A percentile compares a stretch with the other conserved stretches of the same genome.
Conservation (phyloP, 2,888 invertebrate species). For the Ditylenchus weischeri region DNA sequence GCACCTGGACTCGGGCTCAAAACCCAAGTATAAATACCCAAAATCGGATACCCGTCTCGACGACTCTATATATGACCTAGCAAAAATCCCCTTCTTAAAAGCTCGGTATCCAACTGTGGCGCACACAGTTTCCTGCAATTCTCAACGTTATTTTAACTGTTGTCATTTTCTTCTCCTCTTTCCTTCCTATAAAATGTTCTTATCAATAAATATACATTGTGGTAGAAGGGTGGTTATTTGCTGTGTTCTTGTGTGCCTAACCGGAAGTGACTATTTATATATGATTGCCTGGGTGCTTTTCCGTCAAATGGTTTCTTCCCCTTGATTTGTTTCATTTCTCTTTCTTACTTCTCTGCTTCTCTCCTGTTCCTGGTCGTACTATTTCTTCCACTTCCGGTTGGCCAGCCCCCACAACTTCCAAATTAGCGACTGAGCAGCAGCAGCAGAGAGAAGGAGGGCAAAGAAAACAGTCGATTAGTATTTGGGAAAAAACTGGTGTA, state of each 20-base stretch:
- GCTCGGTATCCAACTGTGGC: no score
- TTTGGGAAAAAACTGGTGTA: neutral
- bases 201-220: constrained; percentile 3
- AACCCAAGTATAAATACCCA: no score
- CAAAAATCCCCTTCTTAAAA: no score
- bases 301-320: constrained; percentile 1
- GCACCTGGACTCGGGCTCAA: no score
- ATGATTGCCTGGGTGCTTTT: neutral
- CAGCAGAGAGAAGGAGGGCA: neutral
- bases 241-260: neutral
- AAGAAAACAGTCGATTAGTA: constrained; percentile 8
- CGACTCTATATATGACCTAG: no score
- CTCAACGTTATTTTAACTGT: no score
- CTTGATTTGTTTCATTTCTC: constrained; percentile 4
- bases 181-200: constrained; percentile 1
- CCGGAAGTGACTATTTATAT: constrained; percentile 7
- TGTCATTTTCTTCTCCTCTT: neutral
- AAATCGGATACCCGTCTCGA: no score
- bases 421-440: neutral
- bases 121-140: no score
- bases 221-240: neutral
- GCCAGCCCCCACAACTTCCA: constrained; percentile 2
- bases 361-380: constrained; percentile 3
- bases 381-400: constrained; percentile 14
- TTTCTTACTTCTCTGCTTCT: constrained; percentile 1